A percentile compares a stretch with the other conserved stretches of the same genome.
phyloP scores from a whole-genome alignment of 2,797 vertebrate species.

The Poeciliopsis infans region DNA sequence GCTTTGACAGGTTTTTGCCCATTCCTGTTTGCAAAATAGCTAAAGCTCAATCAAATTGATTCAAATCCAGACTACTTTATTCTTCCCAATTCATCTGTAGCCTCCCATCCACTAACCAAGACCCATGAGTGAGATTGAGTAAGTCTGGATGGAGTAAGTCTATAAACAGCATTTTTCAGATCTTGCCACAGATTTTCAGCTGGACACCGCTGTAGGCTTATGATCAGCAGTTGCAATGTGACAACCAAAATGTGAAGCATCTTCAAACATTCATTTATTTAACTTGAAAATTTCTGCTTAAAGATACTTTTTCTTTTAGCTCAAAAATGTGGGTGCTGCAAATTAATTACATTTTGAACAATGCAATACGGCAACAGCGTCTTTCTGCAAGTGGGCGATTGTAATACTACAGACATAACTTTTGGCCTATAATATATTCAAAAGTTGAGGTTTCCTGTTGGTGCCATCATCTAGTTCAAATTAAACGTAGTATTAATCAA shows the following conservation, averaged over 20 bases:
- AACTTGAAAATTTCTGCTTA: too few species aligned
- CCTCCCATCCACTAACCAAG: neutral
- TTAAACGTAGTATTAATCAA: conserved; percentile 6
- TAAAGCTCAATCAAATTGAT: neutral
- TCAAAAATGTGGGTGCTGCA: neutral
- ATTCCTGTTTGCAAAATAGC: neutral
- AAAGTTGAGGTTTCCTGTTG: neutral
- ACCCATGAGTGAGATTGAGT: neutral
- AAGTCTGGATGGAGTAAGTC: neutral
- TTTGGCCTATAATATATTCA: neutral
- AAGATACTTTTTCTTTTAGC: neutral
- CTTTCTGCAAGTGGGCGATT: neutral
- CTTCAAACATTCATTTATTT: too few species aligned
- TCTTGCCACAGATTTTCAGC: neutral
- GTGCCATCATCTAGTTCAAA: neutral
- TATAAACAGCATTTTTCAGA: neutral
- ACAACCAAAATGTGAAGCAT: neutral
- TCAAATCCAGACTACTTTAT: neutral
- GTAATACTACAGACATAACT: neutral
- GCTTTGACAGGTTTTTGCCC: too few species aligned
- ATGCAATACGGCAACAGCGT: neutral
- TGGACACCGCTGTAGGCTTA: neutral
- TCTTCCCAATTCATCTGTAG: neutral
- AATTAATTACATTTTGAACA: neutral
- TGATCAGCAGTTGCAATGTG: neutral